Evolutionary conservation across 2,888 invertebrate species (phyloP).

Genomic region (Cantharis rufa): DNA sequence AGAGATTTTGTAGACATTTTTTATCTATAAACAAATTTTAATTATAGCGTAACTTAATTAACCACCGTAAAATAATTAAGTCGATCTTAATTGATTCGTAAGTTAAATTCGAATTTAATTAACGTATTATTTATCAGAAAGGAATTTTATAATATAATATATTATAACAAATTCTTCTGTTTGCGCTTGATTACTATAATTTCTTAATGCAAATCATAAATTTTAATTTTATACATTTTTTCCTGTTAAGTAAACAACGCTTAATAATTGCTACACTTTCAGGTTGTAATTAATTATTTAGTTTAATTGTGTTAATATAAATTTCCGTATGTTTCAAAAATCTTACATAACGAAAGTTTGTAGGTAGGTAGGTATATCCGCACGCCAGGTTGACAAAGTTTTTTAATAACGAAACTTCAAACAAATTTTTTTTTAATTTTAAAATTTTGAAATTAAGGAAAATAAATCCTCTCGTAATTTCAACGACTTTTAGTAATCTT

Average conservation of each 20-base stretch:
- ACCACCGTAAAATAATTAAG: not conserved
- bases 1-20: too few relatives aligned
- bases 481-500: not conserved
- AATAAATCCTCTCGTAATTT: not conserved
- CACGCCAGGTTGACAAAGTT: not conserved
- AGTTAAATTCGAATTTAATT: not conserved
- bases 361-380: not conserved
- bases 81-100: not conserved
- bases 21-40: not conserved
- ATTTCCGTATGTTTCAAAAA: not conserved
- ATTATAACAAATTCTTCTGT: not conserved
- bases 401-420: not conserved
- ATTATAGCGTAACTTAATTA: not conserved
- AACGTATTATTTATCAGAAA: not conserved
- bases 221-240: not conserved
- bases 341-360: not conserved
- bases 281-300: not conserved
- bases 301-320: not conserved
- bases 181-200: not conserved
- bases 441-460: not conserved
- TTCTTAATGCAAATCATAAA: not conserved
- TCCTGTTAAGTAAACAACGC: not conserved
- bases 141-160: not conserved
- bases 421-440: not conserved
- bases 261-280: not conserved